Evolutionary conservation across 2,797 vertebrate species (phyloP).

Genomic region (Hylomyscus alleni): DNA sequence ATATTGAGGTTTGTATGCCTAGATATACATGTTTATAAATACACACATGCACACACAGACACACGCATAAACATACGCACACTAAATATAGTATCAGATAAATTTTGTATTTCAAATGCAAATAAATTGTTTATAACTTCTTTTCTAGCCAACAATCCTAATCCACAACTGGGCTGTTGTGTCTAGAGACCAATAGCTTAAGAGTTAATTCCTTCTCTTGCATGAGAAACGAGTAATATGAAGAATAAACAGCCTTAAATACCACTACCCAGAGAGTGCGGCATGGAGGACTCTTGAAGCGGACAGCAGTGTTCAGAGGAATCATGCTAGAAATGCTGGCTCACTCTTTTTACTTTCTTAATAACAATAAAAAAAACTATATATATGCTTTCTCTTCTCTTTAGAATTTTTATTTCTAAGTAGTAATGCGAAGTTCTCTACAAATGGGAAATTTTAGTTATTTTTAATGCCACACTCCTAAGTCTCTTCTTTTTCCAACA

Average conservation of each 20-base stretch:
- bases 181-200: background rate
- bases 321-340: background rate
- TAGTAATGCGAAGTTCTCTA: background rate
- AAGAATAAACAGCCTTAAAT: background rate
- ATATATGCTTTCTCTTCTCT: background rate
- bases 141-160: background rate
- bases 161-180: background rate
- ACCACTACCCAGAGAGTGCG: background rate
- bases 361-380: background rate
- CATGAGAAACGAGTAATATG: background rate
- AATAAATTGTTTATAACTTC: background rate
- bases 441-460: constrained; percentile 4
- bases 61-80: background rate
- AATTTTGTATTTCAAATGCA: constrained; percentile 9
- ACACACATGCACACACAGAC: background rate
- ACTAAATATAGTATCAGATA: background rate
- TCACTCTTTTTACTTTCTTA: background rate
- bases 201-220: constrained; percentile 19
- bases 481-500: constrained; percentile 59
- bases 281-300: background rate
- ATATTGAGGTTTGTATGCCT: background rate
- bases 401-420: constrained; percentile 41
- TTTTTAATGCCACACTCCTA: constrained; percentile 12
- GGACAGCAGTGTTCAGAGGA: background rate
- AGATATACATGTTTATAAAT: background rate